Evolutionary conservation across 1,140 invertebrate species (phyloP).

Genomic region (Lepidostoma basale): DNA sequence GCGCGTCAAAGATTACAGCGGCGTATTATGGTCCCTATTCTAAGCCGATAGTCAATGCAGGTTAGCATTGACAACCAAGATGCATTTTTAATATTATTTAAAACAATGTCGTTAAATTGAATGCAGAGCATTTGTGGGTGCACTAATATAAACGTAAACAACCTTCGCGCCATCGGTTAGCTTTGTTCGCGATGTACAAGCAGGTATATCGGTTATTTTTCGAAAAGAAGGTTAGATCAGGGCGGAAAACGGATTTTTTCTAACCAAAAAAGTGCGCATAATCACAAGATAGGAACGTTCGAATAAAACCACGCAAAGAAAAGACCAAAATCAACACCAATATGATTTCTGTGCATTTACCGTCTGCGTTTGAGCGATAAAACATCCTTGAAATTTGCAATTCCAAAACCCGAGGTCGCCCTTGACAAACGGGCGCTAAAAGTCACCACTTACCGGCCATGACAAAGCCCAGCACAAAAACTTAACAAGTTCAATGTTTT

Average conservation of each 20-base stretch:
- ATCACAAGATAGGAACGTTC: slow-evolving; percentile 26
- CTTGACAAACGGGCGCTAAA: slow-evolving; percentile 62
- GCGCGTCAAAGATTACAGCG: background rate
- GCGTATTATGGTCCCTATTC: background rate
- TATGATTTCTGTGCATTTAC: slow-evolving; percentile 62
- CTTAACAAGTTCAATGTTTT: slow-evolving; percentile 60
- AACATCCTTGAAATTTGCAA: slow-evolving; percentile 62
- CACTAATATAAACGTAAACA: background rate
- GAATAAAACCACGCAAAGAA: slow-evolving; percentile 33
- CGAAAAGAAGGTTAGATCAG: slow-evolving; percentile 16
- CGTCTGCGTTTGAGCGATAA: slow-evolving; percentile 63
- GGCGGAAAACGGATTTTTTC: slow-evolving; percentile 26
- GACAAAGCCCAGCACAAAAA: slow-evolving; percentile 63
- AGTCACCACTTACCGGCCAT: slow-evolving; percentile 64
- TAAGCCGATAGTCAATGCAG: slow-evolving; percentile 24
- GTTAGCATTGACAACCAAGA: slow-evolving; percentile 26
- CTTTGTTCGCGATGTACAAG: background rate
- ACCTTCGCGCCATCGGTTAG: background rate
- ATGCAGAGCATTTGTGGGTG: background rate
- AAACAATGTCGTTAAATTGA: slow-evolving; percentile 12
- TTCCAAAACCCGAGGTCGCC: slow-evolving; percentile 61
- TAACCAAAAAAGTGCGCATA: slow-evolving; percentile 39
- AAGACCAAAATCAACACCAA: slow-evolving; percentile 59
- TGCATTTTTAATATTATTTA: slow-evolving; percentile 1
- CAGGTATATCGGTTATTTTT: slow-evolving; percentile 15